Base-by-base conservation (phyloP, 1,140 invertebrate species). In the Drosophila punjabiensis region DNA sequence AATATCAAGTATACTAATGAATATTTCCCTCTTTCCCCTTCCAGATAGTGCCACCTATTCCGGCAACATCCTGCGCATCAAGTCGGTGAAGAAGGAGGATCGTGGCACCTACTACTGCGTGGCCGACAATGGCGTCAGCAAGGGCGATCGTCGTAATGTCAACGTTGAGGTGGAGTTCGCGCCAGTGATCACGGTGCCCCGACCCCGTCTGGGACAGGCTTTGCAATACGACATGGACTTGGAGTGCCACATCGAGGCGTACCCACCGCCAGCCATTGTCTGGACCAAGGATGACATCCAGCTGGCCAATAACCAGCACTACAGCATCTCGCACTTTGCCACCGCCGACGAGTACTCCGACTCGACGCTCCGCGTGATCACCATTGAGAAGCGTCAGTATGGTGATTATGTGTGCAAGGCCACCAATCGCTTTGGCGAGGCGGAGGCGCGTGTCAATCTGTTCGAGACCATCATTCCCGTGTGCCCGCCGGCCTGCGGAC, bases 91-190 rank as follows among this genome's bases (percentile, higher is more conserved):
- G 45, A 98, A 98, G 92, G 97, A 98, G 93, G 97, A 98, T 93
- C 95, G 97, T 50, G 98, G 98, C 43, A 98, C 97, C 0, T 98
- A 98, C 93, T 98, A 98, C 92, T 99, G 98, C 84, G 97, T 98
- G 14, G 98, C 98, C 32, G 98, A 98, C 91, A 98, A 99, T 92
- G 96, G 96, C 28, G 97, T 98, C 2, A 97, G 97, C 55, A 96
- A 96, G 79, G 97, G 97, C 1, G 96, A 97, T 7, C 94, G 97
- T 39, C 94, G 97, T 80, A 98, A 98, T 85, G 97, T 98, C 76
- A 97, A 97, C 64, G 95, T 98, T 2, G 97, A 98, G 93, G 96
- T 98, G 28, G 97, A 98, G 93, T 98, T 97, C 83, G 94, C 97
- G 0, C 98, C 98, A 0, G 96, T 98, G 0, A 97, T 98, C 35